Base-by-base conservation (phyloP, 2,113 vertebrate genomes). In the Daubentonia madagascariensis region DNA sequence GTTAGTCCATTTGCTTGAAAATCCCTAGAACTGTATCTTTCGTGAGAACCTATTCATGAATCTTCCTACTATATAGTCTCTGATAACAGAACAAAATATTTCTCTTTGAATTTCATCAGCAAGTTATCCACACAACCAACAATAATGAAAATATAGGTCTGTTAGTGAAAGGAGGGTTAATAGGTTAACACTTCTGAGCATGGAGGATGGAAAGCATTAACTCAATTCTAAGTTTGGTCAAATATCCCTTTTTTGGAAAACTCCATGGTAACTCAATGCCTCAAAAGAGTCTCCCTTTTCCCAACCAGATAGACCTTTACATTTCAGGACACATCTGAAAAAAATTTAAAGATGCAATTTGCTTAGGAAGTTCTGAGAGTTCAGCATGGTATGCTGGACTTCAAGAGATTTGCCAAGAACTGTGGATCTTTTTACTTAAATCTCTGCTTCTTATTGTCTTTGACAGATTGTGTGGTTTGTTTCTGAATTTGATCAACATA, bases 51-150 rank as follows among this genome's bases (percentile, higher is more conserved):
- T 94, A 67, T 32, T 91, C n/a, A 67, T 11, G 28, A 92, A 65
- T 92, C 40, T 95, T 94, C 76, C 72, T 80, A 59, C 57, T 50
- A 52, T 48, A 68, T 17, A 37, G 40, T 88, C 63, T 52, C 78
- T 92, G 72, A 72, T 73, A 92, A 80, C 28, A 73, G 57, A 85
- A 68, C 75, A 90, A 94, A 93, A 70, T 68, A 45, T 63, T 70
- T 93, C 65, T 81, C 73, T 93, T 85, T 63, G 89, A 78, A 95
- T 84, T 94, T 80, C 70, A 85, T 73, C 87, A 85, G 63, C 65
- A 91, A 88, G 84, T 83, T 54, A 63, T 68, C 78, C 65, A 80
- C 8, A 85, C 30, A 84, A 85, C 65, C 80, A 94, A 52, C n/a
- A 48, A 59, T 50, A 79, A 59, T 43, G 40, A 92, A 81, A 72